Conservation (phyloP, 2,113 vertebrate genomes). For the Oryzias woworae region DNA sequence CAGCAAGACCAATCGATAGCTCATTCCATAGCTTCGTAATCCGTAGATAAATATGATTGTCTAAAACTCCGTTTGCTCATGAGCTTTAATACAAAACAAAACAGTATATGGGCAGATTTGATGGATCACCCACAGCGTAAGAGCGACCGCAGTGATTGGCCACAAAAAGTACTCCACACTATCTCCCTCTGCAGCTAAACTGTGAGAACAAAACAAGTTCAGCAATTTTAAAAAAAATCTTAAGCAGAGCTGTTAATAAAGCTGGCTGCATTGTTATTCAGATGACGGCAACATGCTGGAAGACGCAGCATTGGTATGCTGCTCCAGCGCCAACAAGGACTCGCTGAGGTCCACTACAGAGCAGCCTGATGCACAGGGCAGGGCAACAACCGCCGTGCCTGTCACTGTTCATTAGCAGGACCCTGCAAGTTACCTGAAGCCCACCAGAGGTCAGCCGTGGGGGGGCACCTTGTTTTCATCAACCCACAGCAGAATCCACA, state of each 20-base stretch:
- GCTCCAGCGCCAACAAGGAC: slow-evolving; percentile 33
- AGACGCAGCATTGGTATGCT: slow-evolving; percentile 59
- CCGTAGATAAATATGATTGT: slow-evolving; percentile 53
- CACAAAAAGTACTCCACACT: background rate
- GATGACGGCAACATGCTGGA: slow-evolving; percentile 15
- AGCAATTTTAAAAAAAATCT: slow-evolving; percentile 24
- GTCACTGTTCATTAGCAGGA: slow-evolving; percentile 69
- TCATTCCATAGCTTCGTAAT: slow-evolving; percentile 56
- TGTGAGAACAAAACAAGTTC: slow-evolving; percentile 10
- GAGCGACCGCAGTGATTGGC: slow-evolving; percentile 14
- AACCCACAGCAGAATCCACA: slow-evolving; percentile 8
- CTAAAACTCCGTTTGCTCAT: slow-evolving; percentile 22
- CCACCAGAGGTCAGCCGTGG: slow-evolving; percentile 35
- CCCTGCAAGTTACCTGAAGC: slow-evolving; percentile 42
- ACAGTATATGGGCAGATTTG: slow-evolving; percentile 36
- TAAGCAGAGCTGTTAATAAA: slow-evolving; percentile 41
- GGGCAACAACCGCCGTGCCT: slow-evolving; percentile 50
- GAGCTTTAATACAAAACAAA: slow-evolving; percentile 27
- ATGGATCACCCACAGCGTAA: slow-evolving; percentile 25
- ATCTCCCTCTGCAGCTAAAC: slow-evolving; percentile 2
- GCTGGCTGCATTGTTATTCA: slow-evolving; percentile 49
- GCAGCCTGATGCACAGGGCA: slow-evolving; percentile 55
- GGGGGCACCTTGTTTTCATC: slow-evolving; percentile 21
- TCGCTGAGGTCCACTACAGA: slow-evolving; percentile 50
- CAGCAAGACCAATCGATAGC: slow-evolving; percentile 56